Evolutionary conservation across 2,797 vertebrate genomes (phyloP), one percentile per base, ranked within the genome.

Genomic region (Xerus rutilus): DNA sequence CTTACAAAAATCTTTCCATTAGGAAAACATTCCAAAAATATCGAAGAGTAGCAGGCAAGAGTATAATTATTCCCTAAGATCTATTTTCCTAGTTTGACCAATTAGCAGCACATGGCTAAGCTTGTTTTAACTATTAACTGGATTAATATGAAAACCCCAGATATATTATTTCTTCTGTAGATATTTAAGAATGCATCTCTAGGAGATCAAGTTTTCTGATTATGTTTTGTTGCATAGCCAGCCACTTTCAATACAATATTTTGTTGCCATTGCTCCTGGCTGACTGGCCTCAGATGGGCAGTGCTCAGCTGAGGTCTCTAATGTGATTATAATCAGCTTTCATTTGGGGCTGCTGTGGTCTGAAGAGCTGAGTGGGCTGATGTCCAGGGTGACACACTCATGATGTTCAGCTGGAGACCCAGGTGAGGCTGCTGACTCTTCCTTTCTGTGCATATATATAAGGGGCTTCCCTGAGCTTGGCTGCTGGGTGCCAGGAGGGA

Each of bases 21-120:
- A 86, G 52, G 88, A 96, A 96, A 91, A 91, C 35, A 79, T 79
- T 92, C 93, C 5, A 67, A 78, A 95, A 95, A 88, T 81, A 95
- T 88, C 67, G 35, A 70, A 35, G 62, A 96, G 30, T 52, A 57
- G 59, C 93, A 49, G 72, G 87, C 78, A 90, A 59, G 83, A 87
- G 30, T 64, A 4, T 89, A 87, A 93, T 87, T 47, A 79, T 57
- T 89, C 62, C 32, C 86, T 73, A 1, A 74, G 87, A 87, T 79
- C 39, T 59, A 57, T 3, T 86, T 84, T 90, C 47, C 64, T 59
- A 35, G 76, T 78, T 93, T 92, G 81, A 83, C 86, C 79, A 86
- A 96, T 91, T 70, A 97, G 59, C 72, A 74, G 49, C 83, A 92
- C 72, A 25, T 30, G 35, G 65, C 35, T 28, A 54, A 81, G 70